Base-by-base conservation (phyloP, 2,113 vertebrate species). In the Rhineura floridana region DNA sequence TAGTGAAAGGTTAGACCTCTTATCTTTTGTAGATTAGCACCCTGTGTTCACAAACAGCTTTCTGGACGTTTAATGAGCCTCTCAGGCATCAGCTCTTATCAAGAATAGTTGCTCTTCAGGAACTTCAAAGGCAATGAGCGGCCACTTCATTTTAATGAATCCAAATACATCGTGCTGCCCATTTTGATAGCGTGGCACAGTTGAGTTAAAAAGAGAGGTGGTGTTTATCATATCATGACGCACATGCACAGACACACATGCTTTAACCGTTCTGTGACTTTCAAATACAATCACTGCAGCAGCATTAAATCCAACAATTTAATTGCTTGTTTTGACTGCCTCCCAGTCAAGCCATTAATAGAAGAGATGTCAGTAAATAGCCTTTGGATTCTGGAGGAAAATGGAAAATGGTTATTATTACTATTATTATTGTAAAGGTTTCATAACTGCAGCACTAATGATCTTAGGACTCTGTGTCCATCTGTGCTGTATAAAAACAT, bases 11-110 rank as follows among this genome's bases (percentile, higher is more conserved):
- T 89, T 94, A 95, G 92, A 88, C 85, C 94, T 83, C 94, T 95
- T 95, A 95, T 95, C 95, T 91, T 88, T 89, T 93, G 90, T 92
- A 94, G 94, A 93, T 95, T 93, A 95, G 93, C 88, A 93, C 89
- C 93, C 92, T 89, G 89, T 77, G 88, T 92, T 87, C 80, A 75
- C 90, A 92, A 91, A 91, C 87, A 94, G 92, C 88, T 89, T 88
- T 23, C 79, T 91, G 92, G 91, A 95, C 89, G 79, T 86, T 88
- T 95, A 93, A 93, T 39, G 62, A 94, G 83, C 33, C 87, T 70
- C 52, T 67, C 67, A 82, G 91, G 91, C 93, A 93, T 90, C 79
- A 81, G 67, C 77, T 89, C 76, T 87, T 91, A 77, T 89, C 90
- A 72, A 69, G 82, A 92, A 77, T 86, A 62, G 82, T 83, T 90